A percentile compares a stretch with the other conserved stretches of the same genome.
These are phyloP conservation scores for Vanessa tameamea DNA, from an alignment of 1,140 invertebrate genomes.

Conservation along the genomic window DNA sequence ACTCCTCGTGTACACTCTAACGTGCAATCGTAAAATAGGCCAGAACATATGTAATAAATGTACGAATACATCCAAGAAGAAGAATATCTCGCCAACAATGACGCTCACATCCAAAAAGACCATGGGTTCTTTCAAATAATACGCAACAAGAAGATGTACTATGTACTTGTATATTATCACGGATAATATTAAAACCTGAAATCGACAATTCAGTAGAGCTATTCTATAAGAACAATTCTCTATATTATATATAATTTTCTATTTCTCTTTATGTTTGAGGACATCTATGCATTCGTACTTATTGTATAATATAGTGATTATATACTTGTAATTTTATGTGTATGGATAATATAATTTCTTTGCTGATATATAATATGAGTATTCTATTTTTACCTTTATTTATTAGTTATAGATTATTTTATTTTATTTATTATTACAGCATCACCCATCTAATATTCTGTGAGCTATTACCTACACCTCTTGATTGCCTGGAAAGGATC, in stretches of 20 bases:
- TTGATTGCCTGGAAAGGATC: too few species aligned
- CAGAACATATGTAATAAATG: conserved; percentile 59
- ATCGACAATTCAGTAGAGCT: not conserved
- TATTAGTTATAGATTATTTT: too few species aligned
- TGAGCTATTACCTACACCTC: too few species aligned
- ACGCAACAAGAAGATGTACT: conserved; percentile 52
- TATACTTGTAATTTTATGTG: too few species aligned
- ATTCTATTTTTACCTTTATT: too few species aligned
- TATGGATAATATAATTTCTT: too few species aligned
- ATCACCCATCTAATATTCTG: too few species aligned
- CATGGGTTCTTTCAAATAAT: conserved; percentile 44
- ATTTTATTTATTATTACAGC: too few species aligned
- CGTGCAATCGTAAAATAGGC: conserved; percentile 55
- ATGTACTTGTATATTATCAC: conserved; percentile 56
- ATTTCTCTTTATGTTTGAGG: too few species aligned
- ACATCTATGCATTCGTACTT: too few species aligned
- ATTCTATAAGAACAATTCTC: not conserved
- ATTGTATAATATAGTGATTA: too few species aligned
- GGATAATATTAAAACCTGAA: conserved; percentile 48
- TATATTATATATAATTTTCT: not conserved
- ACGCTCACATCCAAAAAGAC: conserved; percentile 45
- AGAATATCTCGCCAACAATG: conserved; percentile 48
- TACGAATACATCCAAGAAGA: conserved; percentile 53
- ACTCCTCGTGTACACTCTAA: conserved; percentile 57
- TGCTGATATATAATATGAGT: too few species aligned